Evolutionary conservation across 1,140 invertebrate genomes (phyloP).

Genomic region (Drosophila ogumai): DNA sequence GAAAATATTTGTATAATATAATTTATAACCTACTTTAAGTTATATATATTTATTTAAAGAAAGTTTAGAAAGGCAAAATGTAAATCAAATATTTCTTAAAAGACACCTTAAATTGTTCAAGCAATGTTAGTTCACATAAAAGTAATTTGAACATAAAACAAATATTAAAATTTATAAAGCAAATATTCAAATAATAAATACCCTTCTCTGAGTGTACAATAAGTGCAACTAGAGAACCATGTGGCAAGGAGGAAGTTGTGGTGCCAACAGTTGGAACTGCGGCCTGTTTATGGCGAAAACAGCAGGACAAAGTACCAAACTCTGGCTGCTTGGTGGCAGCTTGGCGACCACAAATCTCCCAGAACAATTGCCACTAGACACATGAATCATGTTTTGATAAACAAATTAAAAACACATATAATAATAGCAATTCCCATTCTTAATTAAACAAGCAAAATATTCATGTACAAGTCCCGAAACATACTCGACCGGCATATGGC

Average conservation of each 20-base stretch:
- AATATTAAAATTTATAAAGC: neutral
- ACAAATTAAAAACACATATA: slow-evolving; percentile 37
- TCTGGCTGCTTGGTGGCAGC: slow-evolving; percentile 15
- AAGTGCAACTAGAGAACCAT: neutral
- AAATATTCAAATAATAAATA: too few relatives aligned
- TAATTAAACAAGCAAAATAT: slow-evolving; percentile 48
- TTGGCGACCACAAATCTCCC: slow-evolving; percentile 24
- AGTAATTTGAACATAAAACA: too few relatives aligned
- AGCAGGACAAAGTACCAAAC: slow-evolving; percentile 14
- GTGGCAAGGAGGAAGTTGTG: slow-evolving; percentile 18
- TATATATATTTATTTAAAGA: too few relatives aligned
- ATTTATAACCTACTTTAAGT: too few relatives aligned
- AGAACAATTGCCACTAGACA: slow-evolving; percentile 2
- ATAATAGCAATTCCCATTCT: slow-evolving; percentile 36
- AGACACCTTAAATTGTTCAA: too few relatives aligned
- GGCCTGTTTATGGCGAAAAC: slow-evolving; percentile 36
- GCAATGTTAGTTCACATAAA: too few relatives aligned
- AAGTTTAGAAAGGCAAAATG: too few relatives aligned
- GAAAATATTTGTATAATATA: too few relatives aligned
- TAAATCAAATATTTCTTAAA: too few relatives aligned
- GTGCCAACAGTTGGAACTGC: slow-evolving; percentile 31
- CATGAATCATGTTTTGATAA: slow-evolving; percentile 36
- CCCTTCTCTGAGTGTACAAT: slow-evolving; percentile 3
- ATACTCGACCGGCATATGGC: slow-evolving; percentile 28
- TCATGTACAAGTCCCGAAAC: slow-evolving; percentile 16